phyloP scores from a whole-genome alignment of 2,797 vertebrate genomes.

The Limosa lapponica region DNA sequence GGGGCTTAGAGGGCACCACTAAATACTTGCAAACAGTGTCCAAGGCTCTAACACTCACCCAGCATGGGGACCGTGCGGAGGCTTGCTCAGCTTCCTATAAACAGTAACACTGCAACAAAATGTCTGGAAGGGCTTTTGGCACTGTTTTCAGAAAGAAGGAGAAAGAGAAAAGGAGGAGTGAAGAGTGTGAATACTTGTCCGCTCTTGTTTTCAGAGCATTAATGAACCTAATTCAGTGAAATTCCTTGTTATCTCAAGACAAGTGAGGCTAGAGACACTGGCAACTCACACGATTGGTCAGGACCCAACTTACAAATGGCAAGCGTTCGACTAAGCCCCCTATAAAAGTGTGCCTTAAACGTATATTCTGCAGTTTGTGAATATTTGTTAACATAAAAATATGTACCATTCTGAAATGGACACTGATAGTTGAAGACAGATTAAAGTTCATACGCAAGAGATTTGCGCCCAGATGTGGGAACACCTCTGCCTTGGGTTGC shows the following conservation, averaged over 20 bases:
- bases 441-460: not conserved
- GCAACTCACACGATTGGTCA: not conserved
- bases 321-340: not conserved
- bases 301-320: not conserved
- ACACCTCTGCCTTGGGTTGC: not conserved
- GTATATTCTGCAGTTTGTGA: not conserved
- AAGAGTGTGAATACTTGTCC: not conserved
- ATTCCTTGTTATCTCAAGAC: not conserved
- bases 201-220: not conserved
- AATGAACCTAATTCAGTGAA: not conserved
- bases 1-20: not conserved
- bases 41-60: not conserved
- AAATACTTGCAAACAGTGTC: not conserved
- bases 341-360: not conserved
- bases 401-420: not conserved
- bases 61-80: not conserved
- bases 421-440: not conserved
- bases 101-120: not conserved
- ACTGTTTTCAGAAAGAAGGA: not conserved
- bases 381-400: not conserved
- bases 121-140: not conserved
- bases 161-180: not conserved
- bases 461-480: not conserved
- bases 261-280: not conserved
- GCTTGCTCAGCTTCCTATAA: not conserved